phyloP scores from a whole-genome alignment of 2,113 vertebrate genomes.

The Rafetus swinhoei region DNA sequence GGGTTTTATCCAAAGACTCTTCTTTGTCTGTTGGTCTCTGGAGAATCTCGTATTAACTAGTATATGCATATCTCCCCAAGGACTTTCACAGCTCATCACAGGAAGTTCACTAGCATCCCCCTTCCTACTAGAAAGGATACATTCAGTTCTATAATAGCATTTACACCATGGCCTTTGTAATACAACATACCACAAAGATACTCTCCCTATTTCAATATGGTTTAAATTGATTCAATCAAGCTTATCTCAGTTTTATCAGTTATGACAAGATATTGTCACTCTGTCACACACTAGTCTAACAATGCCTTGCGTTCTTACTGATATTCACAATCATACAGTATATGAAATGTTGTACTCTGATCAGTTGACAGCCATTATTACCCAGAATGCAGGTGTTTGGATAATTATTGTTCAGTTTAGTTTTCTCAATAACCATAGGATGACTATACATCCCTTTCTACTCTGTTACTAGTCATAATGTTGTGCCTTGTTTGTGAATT shows the following conservation, averaged over 20 bases:
- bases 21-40: too few relatives aligned
- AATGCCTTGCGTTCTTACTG: background rate
- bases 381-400: conserved; percentile 11
- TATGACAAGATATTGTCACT: background rate
- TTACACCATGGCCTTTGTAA: background rate
- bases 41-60: too few relatives aligned
- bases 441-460: background rate
- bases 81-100: too few relatives aligned
- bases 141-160: background rate
- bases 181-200: background rate
- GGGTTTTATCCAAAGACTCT: too few relatives aligned
- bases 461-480: background rate
- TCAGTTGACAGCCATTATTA: background rate
- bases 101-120: background rate
- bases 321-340: background rate
- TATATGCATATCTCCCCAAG: too few relatives aligned
- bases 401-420: background rate
- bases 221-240: background rate
- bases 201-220: background rate
- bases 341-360: background rate
- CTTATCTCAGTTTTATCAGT: background rate
- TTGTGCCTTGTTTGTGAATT: background rate
- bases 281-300: background rate
- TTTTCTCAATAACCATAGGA: background rate
- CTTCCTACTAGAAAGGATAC: background rate